Base-by-base conservation (phyloP, 2,888 invertebrate genomes). In the Cremastinae sp. region DNA sequence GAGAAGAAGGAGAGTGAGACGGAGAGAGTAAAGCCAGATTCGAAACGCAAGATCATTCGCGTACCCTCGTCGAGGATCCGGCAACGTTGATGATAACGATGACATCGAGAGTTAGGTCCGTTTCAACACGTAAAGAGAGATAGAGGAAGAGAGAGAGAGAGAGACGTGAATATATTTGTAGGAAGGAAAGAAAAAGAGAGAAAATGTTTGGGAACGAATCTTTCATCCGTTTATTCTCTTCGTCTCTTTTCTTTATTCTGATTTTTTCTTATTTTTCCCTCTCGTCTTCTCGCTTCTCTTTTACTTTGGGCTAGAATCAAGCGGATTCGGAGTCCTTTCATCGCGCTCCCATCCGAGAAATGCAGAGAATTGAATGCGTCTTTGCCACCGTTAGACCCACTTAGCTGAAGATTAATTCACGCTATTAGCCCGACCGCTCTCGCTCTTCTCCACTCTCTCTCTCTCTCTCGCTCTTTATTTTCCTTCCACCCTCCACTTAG, bases 381-480 rank as follows among this genome's bases (percentile, higher is more conserved):
- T 81, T 78, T 80, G 80, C 77, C 81, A 79, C 78, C 55, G 65
- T 66, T 78, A 79, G 79, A 74, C 79, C 82, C 79, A 80, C 80
- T 83, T 82, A 80, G 73, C 81, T 80, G 75, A 79, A 85, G 86
- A 87, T 85, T 87, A 86, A 87, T 87, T 87, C 84, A 81, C 82
- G 83, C 84, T 84, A 85, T 86, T 87, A 86, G 84, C 84, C 78
- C 64, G 74, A 69, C 65, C 39, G 53, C 39, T 16, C 20, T 28
- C n/a, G n/a, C n/a, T n/a, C n/a, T n/a, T n/a, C n/a, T n/a, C n/a
- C n/a, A n/a, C n/a, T 64, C 51, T 12, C 51, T 35, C 16, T 18
- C 39, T 39, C 49, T 64, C 58, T 22, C 45, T 10, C 35, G 14
- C 35, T 51, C 51, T 16, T 35, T n/a, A 35, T 10, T 18, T 10